Percentiles rank a stretch among this genome's conserved stretches.
Evolutionary conservation across 2,888 invertebrate species (phyloP).

Genomic region (Lumbricus terrestris): DNA sequence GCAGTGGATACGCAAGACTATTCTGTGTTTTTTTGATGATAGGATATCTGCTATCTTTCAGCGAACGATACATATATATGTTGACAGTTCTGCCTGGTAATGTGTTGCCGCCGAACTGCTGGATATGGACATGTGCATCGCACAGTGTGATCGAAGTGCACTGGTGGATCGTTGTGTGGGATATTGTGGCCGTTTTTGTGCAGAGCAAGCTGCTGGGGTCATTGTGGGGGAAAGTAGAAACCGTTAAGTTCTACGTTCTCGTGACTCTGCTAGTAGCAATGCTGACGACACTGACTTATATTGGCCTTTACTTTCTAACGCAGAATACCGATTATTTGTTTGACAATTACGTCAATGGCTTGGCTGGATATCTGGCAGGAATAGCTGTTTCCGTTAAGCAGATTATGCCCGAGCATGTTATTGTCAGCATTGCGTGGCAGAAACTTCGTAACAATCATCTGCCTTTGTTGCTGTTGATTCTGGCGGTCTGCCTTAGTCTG

Average conservation of each 20-base stretch:
- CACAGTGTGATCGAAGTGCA: constrained; percentile 94
- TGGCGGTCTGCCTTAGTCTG: constrained; percentile 77
- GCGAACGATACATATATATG: constrained; percentile 67
- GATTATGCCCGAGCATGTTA: constrained; percentile 93
- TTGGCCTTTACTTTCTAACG: constrained; percentile 83
- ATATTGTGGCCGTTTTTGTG: constrained; percentile 85
- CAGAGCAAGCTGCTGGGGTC: constrained; percentile 95
- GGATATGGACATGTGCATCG: constrained; percentile 80
- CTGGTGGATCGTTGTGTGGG: constrained; percentile 89
- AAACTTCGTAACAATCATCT: constrained; percentile 77
- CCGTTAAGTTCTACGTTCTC: constrained; percentile 87
- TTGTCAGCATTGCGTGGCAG: constrained; percentile 85
- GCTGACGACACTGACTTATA: constrained; percentile 82
- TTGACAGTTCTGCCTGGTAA: constrained; percentile 82
- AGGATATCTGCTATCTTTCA: constrained; percentile 85
- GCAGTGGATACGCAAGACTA: constrained; percentile 87
- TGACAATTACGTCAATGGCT: constrained; percentile 85
- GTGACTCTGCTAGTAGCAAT: constrained; percentile 89
- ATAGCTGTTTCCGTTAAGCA: constrained; percentile 93
- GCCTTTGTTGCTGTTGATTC: constrained; percentile 78
- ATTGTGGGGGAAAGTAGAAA: constrained; percentile 88
- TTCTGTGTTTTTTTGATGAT: constrained; percentile 83
- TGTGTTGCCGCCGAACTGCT: constrained; percentile 78
- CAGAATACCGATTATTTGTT: constrained; percentile 83
- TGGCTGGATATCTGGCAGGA: constrained; percentile 83